Evolutionary conservation across 2,797 vertebrate genomes (phyloP), one percentile per base, ranked within the genome.

Genomic region (Arnoldichthys spilopterus): DNA sequence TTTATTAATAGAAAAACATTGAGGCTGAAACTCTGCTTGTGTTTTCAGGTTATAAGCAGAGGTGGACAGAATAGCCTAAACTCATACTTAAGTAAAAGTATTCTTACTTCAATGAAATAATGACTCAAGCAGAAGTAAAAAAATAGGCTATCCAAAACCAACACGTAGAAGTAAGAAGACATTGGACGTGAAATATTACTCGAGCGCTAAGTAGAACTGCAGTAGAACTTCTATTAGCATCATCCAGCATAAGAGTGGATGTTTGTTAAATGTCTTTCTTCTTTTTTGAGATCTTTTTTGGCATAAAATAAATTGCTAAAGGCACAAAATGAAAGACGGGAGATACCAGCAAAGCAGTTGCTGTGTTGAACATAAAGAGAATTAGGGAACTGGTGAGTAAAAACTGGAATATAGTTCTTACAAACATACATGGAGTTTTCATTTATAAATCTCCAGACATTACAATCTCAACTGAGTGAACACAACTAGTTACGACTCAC

Each of bases 141-240:
- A 53, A 56, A 56, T 11, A 56, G 7, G n/a, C 6, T 24, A 9
- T n/a, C 53, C 24, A 56, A 8, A 56, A 22, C 18, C n/a, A 56
- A 56, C 12, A 59, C 6, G 13, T 7, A 16, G 18, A 13, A 58
- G 3, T 37, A 28, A 13, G 9, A 58, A 28, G 24, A 9, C 12
- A 24, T 53, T 18, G 18, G 51, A 20, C 6, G 5, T 6, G 37
- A 37, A 37, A 49, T 1, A 16, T 4, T 18, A 49, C 15, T 47
- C 9, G 37, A 40, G 8, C 37, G 4, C 37, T 49, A 6, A 37
- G 37, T 37, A 24, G n/a, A 54, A n/a, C 53, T 28, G 2, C 24
- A 28, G 24, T 15, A 58, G 24, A 58, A 58, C 24, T 28, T 13
- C 58, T 72, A 76, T 72, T 18, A 56, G 22, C 53, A 26, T 56